Evolutionary conservation across 2,888 invertebrate genomes (phyloP).

Genomic region (Piscicola geometra): DNA sequence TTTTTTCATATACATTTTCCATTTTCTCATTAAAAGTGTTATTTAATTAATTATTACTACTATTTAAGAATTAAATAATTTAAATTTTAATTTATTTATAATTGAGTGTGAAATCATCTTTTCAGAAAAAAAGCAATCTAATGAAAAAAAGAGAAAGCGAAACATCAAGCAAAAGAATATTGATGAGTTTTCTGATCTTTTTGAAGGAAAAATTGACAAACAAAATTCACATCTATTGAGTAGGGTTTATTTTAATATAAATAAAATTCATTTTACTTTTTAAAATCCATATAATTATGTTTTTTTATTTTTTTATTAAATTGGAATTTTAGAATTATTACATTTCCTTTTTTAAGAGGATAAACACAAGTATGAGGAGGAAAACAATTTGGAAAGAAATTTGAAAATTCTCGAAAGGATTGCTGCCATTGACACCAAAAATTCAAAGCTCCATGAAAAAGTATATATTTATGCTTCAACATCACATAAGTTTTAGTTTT

Average conservation of each 20-base stretch:
- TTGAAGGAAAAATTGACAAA: background rate
- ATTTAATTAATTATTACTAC: no score
- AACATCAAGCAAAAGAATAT: background rate
- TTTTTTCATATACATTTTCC: no score
- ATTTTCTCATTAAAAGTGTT: no score
- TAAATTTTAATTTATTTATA: no score
- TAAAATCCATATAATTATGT: no score
- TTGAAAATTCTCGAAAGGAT: background rate
- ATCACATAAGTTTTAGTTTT: background rate
- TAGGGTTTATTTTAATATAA: no score
- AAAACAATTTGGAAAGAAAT: constrained; percentile 12
- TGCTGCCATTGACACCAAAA: background rate
- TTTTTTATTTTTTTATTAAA: no score
- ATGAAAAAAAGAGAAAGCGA: background rate
- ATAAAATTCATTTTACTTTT: no score
- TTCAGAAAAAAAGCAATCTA: background rate
- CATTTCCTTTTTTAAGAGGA: background rate
- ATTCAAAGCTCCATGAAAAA: background rate
- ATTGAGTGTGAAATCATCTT: no score
- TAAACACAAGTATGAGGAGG: constrained; percentile 4
- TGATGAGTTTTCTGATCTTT: background rate
- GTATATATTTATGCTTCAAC: background rate
- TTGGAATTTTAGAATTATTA: no score
- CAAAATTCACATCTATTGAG: background rate
- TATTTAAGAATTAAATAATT: no score